Evolutionary conservation across 2,113 vertebrate species (phyloP), one percentile per base, ranked within the genome.

Genomic region (Zapus hudsonius): DNA sequence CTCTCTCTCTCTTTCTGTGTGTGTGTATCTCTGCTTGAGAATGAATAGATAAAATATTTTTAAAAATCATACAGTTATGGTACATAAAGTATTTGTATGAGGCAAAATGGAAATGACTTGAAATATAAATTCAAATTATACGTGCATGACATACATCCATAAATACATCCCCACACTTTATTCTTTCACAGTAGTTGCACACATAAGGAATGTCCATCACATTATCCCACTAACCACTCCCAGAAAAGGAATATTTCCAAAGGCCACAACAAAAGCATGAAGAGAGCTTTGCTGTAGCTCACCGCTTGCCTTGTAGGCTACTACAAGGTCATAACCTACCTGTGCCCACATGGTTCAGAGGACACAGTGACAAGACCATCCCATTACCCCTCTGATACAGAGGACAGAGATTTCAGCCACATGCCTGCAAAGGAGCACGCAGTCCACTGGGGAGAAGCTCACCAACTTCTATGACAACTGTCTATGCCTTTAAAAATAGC

Each of bases 201-300:
- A 84, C 31, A 67, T 36, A 66, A 61, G 9, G 64, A 82, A 90
- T 85, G 55, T 7, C 31, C 27, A 19, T 11, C 22, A 44, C 72
- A 69, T 67, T 16, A 72, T 25, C 29, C 79, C 83, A 87, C 3
- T 33, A 19, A 78, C n/a, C 29, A 36, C n/a, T 79, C 64, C 66
- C 40, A 80, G 52, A 63, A 74, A 5, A 67, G 6, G 80, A 82
- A n/a, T 31, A 84, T 76, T 80, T 94, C 67, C 75, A 75, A 85
- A 86, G 80, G 31, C 55, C 67, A 70, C 66, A 72, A 40, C 36
- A 83, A 9, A 78, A 52, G 57, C 25, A 36, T 5, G 38, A 16
- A 29, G 33, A 31, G 75, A 90, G 6, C n/a, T 55, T 89, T 23
- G 9, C 31, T 47, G 27, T 16, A 25, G 57, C 42, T 63, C 27